Base-by-base conservation (phyloP, 1,140 invertebrate genomes). In the Drosophila orena region DNA sequence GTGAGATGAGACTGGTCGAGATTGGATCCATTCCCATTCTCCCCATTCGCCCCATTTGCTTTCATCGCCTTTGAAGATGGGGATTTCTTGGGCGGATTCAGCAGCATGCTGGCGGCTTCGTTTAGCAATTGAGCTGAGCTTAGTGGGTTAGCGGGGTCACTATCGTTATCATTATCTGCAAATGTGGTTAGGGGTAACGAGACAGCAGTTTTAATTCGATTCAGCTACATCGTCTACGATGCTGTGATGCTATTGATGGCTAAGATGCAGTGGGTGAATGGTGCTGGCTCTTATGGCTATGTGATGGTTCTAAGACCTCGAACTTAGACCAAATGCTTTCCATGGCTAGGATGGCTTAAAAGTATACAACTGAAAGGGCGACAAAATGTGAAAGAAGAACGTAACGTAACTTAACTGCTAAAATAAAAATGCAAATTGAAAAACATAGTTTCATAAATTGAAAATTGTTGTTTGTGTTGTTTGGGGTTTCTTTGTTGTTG, bases 341-440 rank as follows among this genome's bases (percentile, higher is more conserved):
- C 50, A 24, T 30, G 37, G 24, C 24, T 30, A 15, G 64, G 73
- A 71, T 77, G 47, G 35, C 65, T 77, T 88, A 83, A 57, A 88
- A 89, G 43, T 88, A 79, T 53, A 89, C 53, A 88, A 89, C 84
- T 88, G 76, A 89, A 88, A 88, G 76, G 56, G 58, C 53, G 66
- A 86, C 43, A 81, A 54, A 17, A 8, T 10, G n/a, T 15, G 27
- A n/a, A 1, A 34, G 27, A 34, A 78, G 52, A 52, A 59, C 66
- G 44, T 30, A 20, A 20, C 8, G 15, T 43, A 58, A 79, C 79
- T 83, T 88, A 89, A 89, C 14, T 34, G 15, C 64, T 84, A 84
- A 74, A 89, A 89, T 89, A 89, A 89, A 89, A 88, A 88, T 88
- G 84, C 84, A 84, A 53, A 77, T 69, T 84, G 72, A 43, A 61